These are phyloP conservation scores for Capreolus pygargus DNA, from an alignment of 2,113 vertebrate genomes.

Conservation along the genomic window DNA sequence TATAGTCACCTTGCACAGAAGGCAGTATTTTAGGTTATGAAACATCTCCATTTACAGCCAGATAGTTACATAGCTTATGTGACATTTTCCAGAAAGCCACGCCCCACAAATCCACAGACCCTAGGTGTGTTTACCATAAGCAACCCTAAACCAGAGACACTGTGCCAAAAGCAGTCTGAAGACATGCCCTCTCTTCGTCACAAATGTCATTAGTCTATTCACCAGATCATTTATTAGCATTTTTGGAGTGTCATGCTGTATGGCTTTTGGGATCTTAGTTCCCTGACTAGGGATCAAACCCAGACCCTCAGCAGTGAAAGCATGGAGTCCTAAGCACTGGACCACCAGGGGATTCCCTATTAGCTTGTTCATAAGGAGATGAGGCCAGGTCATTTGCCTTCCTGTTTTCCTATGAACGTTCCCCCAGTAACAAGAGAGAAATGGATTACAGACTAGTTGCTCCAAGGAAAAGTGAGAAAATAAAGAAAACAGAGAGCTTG, in stretches of 20 bases:
- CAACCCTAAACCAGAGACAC: neutral
- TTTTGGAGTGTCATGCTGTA: neutral
- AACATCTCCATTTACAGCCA: conserved; percentile 1
- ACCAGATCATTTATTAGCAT: neutral
- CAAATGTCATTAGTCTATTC: conserved; percentile 13
- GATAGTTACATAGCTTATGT: neutral
- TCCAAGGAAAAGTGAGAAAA: neutral
- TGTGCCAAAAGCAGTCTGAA: neutral
- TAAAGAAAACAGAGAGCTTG: neutral
- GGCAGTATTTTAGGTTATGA: neutral
- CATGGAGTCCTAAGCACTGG: neutral
- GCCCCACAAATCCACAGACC: neutral
- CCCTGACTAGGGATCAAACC: neutral
- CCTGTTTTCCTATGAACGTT: neutral
- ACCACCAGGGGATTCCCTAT: neutral
- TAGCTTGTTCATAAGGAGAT: neutral
- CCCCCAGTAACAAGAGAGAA: neutral
- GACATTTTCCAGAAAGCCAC: neutral
- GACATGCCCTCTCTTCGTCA: neutral
- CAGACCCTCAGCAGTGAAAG: neutral
- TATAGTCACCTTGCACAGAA: neutral
- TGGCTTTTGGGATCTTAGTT: neutral
- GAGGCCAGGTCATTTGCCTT: neutral
- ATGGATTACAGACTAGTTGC: neutral
- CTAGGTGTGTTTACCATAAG: conserved; percentile 12